phyloP scores from a whole-genome alignment of 2,888 invertebrate genomes.

The Germaria angustata region DNA sequence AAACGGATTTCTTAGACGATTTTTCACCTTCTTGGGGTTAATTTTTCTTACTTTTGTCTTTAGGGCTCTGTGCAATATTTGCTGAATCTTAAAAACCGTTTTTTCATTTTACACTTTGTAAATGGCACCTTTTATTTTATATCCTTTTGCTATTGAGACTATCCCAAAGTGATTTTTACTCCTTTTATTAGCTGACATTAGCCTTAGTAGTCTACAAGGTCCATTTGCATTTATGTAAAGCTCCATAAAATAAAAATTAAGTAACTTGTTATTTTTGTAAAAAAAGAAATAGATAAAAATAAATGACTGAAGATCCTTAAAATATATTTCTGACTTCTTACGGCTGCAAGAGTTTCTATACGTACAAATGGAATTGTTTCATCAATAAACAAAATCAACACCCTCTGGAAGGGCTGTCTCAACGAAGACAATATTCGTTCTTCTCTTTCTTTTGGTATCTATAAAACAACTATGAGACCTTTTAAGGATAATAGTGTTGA shows the following conservation, averaged over 20 bases:
- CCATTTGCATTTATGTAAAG: not conserved
- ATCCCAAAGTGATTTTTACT: not conserved
- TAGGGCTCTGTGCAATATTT: no score
- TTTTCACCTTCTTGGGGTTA: no score
- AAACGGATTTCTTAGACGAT: no score
- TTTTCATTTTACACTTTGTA: not conserved
- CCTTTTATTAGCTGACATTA: not conserved
- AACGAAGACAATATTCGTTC: no score
- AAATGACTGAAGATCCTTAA: not conserved
- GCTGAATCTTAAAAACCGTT: not conserved
- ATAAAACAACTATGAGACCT: constrained; percentile 41
- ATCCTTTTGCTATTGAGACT: not conserved
- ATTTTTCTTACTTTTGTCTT: no score
- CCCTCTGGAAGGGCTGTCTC: not conserved
- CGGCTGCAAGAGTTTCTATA: no score
- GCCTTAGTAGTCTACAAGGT: not conserved
- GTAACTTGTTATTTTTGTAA: not conserved
- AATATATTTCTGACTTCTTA: not conserved
- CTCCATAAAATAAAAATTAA: not conserved
- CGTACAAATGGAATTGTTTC: not conserved
- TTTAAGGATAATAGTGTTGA: constrained; percentile 49
- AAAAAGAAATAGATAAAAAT: no score
- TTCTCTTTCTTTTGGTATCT: not conserved
- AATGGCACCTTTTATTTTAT: not conserved
- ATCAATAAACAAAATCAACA: not conserved